These are phyloP conservation scores for Tragelaphus strepsiceros DNA, from an alignment of 2,113 vertebrate species.

Conservation along the genomic window DNA sequence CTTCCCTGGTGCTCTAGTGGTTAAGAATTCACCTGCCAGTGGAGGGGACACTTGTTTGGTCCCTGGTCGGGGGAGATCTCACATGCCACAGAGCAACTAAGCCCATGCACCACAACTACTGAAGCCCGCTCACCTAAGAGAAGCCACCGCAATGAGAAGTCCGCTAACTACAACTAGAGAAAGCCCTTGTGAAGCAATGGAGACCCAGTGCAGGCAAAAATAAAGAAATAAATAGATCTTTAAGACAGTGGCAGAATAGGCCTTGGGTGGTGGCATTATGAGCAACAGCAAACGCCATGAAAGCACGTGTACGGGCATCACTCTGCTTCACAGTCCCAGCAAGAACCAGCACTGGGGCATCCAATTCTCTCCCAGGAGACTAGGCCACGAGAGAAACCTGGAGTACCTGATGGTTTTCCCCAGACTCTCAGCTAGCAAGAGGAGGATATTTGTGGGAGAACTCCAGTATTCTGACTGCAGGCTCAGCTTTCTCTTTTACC, in stretches of 20 bases:
- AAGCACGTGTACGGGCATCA: rapidly evolving
- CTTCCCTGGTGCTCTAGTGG: background rate
- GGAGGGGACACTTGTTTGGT: background rate
- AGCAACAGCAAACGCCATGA: too few relatives aligned
- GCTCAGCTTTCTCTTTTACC: background rate
- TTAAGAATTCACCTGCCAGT: background rate
- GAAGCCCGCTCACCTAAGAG: background rate
- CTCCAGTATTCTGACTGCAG: background rate
- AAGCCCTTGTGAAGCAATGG: background rate
- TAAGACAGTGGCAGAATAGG: background rate
- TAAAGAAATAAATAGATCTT: background rate
- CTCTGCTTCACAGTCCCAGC: background rate
- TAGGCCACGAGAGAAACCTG: background rate
- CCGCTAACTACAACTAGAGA: background rate
- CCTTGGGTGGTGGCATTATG: rapidly evolving
- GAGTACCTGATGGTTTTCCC: background rate
- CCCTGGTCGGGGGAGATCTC: background rate
- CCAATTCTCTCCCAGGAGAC: background rate
- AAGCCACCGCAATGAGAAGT: background rate
- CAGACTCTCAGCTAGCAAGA: background rate
- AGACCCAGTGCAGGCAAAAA: background rate
- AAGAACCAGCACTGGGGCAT: background rate
- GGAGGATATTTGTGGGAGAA: background rate
- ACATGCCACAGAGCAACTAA: background rate
- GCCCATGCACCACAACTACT: background rate